Conservation (phyloP, 2,888 invertebrate species). For the Cheiracanthium punctorium region DNA sequence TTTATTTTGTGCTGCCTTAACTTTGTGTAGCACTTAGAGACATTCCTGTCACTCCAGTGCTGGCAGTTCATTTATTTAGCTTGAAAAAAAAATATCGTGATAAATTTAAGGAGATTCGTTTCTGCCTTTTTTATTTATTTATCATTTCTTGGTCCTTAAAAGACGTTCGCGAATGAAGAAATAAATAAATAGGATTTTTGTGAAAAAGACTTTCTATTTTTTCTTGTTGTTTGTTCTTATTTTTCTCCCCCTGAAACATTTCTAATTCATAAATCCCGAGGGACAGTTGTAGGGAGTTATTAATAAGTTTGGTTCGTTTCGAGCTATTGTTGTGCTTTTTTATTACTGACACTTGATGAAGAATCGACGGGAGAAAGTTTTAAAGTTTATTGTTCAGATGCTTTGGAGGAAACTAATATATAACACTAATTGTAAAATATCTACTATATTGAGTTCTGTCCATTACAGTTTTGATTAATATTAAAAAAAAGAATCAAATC, state of each 20-base stretch:
- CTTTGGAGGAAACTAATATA: too few species aligned
- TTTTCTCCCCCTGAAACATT: slow-evolving; percentile 22
- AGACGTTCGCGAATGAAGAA: slow-evolving; percentile 49
- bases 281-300: background rate
- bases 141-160: slow-evolving; percentile 14
- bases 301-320: slow-evolving; percentile 8
- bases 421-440: too few species aligned
- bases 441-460: too few species aligned
- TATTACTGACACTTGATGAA: background rate
- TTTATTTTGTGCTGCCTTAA: slow-evolving; percentile 57
- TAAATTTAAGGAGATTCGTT: slow-evolving; percentile 60
- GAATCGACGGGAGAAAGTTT: background rate
- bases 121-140: slow-evolving; percentile 25
- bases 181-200: slow-evolving; percentile 51
- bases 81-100: slow-evolving; percentile 53
- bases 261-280: slow-evolving; percentile 55
- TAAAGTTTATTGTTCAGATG: too few species aligned
- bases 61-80: slow-evolving; percentile 66
- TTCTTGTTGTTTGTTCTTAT: slow-evolving; percentile 8
- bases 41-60: slow-evolving; percentile 46
- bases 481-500: too few species aligned
- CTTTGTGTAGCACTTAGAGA: slow-evolving; percentile 58
- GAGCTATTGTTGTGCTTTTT: background rate
- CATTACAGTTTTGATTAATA: too few species aligned
- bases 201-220: slow-evolving; percentile 34